Conservation (phyloP, 2,113 vertebrate genomes). For the Channa maculata region DNA sequence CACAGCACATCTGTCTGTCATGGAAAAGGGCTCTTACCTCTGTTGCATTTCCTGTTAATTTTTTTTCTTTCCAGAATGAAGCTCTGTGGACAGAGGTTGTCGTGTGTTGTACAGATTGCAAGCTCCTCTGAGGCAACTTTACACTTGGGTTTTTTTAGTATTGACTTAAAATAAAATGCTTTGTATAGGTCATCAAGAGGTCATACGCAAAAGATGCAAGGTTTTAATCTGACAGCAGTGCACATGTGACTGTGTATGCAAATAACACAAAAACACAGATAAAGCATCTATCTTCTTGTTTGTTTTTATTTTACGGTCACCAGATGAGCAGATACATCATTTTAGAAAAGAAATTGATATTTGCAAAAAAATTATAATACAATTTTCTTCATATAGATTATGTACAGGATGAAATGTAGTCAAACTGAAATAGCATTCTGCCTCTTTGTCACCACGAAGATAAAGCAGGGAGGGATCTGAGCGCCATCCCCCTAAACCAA, state of each 20-base stretch:
- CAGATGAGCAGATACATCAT: slow-evolving; percentile 86
- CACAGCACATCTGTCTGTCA: not conserved
- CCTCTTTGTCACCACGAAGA: slow-evolving; percentile 70
- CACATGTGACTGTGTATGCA: not conserved
- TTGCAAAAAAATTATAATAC: slow-evolving; percentile 85
- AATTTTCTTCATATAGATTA: slow-evolving; percentile 85
- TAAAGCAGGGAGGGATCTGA: slow-evolving; percentile 61
- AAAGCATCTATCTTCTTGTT: slow-evolving; percentile 50
- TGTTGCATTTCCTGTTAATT: too few relatives aligned
- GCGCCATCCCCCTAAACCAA: slow-evolving; percentile 69
- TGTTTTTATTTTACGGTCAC: slow-evolving; percentile 83
- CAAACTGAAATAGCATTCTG: slow-evolving; percentile 74
- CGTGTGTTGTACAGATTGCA: not conserved
- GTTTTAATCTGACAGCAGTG: not conserved
- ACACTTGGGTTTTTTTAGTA: not conserved
- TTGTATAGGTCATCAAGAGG: too few relatives aligned
- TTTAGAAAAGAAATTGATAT: slow-evolving; percentile 83
- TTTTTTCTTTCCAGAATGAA: not conserved
- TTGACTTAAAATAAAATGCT: not conserved
- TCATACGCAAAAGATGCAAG: not conserved
- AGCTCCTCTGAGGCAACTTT: not conserved
- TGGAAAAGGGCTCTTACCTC: too few relatives aligned
- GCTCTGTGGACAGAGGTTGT: not conserved
- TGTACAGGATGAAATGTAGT: slow-evolving; percentile 81
- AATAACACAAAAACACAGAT: slow-evolving; percentile 43